Evolutionary conservation across 2,797 vertebrate genomes (phyloP).

Genomic region (Lagothrix lagotricha): DNA sequence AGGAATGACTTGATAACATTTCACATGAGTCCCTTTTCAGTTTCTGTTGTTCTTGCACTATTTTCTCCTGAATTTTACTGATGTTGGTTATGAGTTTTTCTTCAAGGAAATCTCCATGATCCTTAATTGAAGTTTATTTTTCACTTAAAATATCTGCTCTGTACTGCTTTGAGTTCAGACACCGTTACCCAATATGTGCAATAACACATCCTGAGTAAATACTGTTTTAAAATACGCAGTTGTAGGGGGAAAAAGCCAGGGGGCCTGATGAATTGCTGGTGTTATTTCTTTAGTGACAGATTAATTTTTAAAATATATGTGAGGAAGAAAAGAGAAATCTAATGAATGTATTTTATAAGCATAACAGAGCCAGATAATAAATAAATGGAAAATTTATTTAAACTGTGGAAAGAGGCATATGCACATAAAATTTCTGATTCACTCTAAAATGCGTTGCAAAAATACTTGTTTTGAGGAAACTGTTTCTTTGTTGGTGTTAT

Average conservation of each 20-base stretch:
- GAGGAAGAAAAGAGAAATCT: not conserved
- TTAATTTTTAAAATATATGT: not conserved
- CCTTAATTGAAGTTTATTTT: slow-evolving; percentile 22
- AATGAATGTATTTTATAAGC: not conserved
- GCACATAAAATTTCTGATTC: not conserved
- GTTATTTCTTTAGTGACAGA: not conserved
- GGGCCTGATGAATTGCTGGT: not conserved
- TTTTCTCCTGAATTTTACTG: not conserved
- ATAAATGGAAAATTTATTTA: not conserved
- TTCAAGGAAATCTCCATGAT: not conserved
- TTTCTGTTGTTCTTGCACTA: not conserved
- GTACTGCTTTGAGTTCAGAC: not conserved
- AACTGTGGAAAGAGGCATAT: not conserved
- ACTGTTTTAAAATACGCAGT: not conserved
- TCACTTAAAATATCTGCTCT: slow-evolving; percentile 17
- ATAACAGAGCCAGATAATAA: not conserved
- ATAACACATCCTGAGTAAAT: not conserved
- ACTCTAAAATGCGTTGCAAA: slow-evolving; percentile 6
- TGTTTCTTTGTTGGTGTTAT: not conserved
- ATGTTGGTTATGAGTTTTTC: not conserved
- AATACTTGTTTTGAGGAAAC: not conserved
- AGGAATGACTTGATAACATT: not conserved
- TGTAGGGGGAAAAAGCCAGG: not conserved
- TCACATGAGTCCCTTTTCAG: not conserved
- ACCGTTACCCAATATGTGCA: not conserved